Evolutionary conservation across 2,888 invertebrate species (phyloP).

Genomic region (Argynnis bischoffii): DNA sequence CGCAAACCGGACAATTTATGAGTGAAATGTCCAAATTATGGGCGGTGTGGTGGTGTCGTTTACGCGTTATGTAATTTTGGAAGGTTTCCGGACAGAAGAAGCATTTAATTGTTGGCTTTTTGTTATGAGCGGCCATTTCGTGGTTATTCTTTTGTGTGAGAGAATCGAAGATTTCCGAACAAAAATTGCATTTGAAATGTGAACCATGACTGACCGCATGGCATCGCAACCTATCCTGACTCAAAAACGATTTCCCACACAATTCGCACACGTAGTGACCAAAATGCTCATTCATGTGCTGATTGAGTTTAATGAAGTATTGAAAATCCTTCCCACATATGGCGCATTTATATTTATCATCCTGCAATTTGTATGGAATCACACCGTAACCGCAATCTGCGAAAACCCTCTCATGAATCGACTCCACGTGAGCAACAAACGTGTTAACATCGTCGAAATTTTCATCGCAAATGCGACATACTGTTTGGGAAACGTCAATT

Average conservation of each 20-base stretch:
- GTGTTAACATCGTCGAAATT: slow-evolving; percentile 46
- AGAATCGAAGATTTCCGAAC: slow-evolving; percentile 60
- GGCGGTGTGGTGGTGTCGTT: slow-evolving; percentile 53
- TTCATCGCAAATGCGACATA: slow-evolving; percentile 55
- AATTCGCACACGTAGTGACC: slow-evolving; percentile 67
- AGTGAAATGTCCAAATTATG: slow-evolving; percentile 58
- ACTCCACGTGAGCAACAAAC: slow-evolving; percentile 58
- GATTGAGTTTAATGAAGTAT: slow-evolving; percentile 70
- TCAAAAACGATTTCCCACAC: slow-evolving; percentile 71
- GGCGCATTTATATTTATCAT: slow-evolving; percentile 57
- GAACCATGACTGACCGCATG: slow-evolving; percentile 61
- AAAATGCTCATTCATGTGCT: slow-evolving; percentile 73
- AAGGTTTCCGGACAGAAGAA: slow-evolving; percentile 62
- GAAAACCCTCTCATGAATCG: slow-evolving; percentile 52
- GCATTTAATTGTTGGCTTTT: slow-evolving; percentile 58
- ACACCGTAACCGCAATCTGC: slow-evolving; percentile 58
- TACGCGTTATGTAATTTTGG: slow-evolving; percentile 57
- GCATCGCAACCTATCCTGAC: slow-evolving; percentile 62
- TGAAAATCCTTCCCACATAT: slow-evolving; percentile 61
- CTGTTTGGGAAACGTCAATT: slow-evolving; percentile 59
- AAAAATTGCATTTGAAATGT: slow-evolving; percentile 58
- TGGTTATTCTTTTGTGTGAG: slow-evolving; percentile 58
- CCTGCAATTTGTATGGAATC: slow-evolving; percentile 61
- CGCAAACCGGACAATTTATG: slow-evolving; percentile 62
- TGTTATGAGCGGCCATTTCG: slow-evolving; percentile 57